Conservation (phyloP, 2,888 invertebrate species). For the Drosophila kuntzei region DNA sequence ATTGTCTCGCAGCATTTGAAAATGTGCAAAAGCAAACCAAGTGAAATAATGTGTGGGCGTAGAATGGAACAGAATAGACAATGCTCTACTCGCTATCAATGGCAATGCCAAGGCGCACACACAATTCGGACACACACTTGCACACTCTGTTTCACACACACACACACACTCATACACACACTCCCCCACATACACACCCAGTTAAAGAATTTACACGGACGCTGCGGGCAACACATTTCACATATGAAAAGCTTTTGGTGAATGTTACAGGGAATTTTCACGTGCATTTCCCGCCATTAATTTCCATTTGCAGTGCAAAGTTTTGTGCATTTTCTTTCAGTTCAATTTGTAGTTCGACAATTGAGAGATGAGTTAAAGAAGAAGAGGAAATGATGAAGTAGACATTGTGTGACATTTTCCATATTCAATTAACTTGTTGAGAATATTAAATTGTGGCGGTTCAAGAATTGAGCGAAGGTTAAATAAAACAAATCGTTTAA, state of each 20-base stretch:
- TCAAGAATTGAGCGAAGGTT: constrained; percentile 40
- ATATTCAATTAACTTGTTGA: constrained; percentile 42
- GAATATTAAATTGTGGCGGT: constrained; percentile 43
- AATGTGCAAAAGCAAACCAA: constrained; percentile 22
- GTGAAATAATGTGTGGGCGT: constrained; percentile 20
- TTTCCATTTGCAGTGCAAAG: constrained; percentile 13
- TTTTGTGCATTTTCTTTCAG: constrained; percentile 5
- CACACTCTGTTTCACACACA: background rate
- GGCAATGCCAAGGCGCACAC: constrained; percentile 23
- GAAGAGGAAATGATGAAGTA: constrained; percentile 8
- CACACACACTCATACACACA: background rate
- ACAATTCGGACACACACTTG: background rate
- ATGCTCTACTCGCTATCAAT: constrained; percentile 16
- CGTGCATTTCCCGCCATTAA: constrained; percentile 14
- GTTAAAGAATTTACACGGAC: constrained; percentile 13
- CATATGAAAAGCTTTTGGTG: constrained; percentile 39
- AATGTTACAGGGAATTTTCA: constrained; percentile 6
- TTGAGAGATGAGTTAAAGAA: constrained; percentile 4
- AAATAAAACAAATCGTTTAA: constrained; percentile 51
- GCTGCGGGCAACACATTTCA: constrained; percentile 18
- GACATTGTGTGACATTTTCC: constrained; percentile 15
- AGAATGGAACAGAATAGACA: constrained; percentile 2
- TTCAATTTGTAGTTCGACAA: constrained; percentile 3
- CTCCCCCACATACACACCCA: background rate
- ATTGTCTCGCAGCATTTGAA: constrained; percentile 10